phyloP scores from a whole-genome alignment of 1,140 invertebrate genomes.

The Lucilia sericata region DNA sequence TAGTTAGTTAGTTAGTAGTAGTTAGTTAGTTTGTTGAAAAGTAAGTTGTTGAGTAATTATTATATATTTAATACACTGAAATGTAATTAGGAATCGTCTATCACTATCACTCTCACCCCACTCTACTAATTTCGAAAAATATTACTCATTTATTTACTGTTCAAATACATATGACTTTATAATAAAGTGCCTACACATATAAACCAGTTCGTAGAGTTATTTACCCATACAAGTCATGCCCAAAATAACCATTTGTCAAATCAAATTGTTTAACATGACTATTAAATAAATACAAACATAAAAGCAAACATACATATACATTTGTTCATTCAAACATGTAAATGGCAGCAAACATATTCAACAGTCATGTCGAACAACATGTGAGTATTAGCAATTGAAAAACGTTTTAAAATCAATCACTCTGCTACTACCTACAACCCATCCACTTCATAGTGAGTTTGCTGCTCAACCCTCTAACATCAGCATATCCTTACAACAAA shows the following conservation, averaged over 20 bases:
- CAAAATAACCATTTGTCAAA: slow-evolving; percentile 20
- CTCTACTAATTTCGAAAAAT: background rate
- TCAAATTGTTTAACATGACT: slow-evolving; percentile 19
- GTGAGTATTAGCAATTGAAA: slow-evolving; percentile 9
- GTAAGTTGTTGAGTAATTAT: too few relatives aligned
- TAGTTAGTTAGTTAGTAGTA: too few relatives aligned
- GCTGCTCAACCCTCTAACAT: background rate
- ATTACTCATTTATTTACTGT: background rate
- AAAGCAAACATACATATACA: background rate
- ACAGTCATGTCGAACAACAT: slow-evolving; percentile 23
- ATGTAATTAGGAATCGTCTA: too few relatives aligned
- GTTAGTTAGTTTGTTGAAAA: too few relatives aligned
- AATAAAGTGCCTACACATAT: background rate
- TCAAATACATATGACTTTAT: background rate
- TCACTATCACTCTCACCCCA: too few relatives aligned
- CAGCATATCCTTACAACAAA: background rate
- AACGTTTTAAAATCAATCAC: slow-evolving; percentile 29
- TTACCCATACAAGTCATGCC: slow-evolving; percentile 5
- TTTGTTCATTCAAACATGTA: background rate
- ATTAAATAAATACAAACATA: background rate
- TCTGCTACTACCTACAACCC: background rate
- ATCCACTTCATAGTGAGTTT: background rate
- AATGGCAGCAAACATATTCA: background rate
- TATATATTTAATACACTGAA: too few relatives aligned
- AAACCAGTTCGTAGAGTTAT: background rate